phyloP scores from a whole-genome alignment of 1,140 invertebrate genomes.

The Drosophila obscura region DNA sequence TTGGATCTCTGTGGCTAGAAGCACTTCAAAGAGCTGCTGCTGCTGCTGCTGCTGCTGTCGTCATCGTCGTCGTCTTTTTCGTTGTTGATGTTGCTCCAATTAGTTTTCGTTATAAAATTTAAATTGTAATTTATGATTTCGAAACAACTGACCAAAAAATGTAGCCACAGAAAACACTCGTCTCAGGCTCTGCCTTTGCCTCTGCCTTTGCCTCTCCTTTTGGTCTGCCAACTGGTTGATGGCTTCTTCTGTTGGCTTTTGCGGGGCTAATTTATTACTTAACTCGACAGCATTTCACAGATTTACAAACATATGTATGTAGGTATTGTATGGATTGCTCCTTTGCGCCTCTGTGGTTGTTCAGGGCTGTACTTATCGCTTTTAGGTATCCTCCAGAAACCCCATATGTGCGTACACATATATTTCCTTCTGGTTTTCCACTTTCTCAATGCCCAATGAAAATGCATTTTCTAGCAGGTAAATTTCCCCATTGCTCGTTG shows the following conservation, averaged over 20 bases:
- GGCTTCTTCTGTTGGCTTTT: conserved; percentile 1
- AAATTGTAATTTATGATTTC: conserved; percentile 54
- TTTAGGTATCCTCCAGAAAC: too few species aligned
- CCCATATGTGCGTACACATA: too few species aligned
- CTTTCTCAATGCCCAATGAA: too few species aligned
- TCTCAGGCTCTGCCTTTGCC: conserved; percentile 5
- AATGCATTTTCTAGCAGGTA: too few species aligned
- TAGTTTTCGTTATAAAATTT: conserved; percentile 53
- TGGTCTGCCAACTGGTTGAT: too few species aligned
- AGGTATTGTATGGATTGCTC: background rate
- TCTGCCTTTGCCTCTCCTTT: background rate
- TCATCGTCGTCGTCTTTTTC: background rate
- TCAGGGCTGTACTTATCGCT: too few species aligned
- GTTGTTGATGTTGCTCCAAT: conserved; percentile 46
- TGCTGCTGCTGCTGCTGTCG: conserved; percentile 16
- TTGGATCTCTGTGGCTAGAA: conserved; percentile 10
- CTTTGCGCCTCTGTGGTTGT: too few species aligned
- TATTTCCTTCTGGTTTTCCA: too few species aligned
- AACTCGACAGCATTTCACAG: background rate
- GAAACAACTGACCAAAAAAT: conserved; percentile 20
- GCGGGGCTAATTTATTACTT: conserved; percentile 9
- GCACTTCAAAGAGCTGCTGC: conserved; percentile 51
- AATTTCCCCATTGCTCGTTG: conserved; percentile 14
- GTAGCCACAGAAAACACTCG: conserved; percentile 44
- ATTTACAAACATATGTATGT: background rate